Base-by-base conservation (phyloP, 2,888 invertebrate species). In the Cephus sareptanus region DNA sequence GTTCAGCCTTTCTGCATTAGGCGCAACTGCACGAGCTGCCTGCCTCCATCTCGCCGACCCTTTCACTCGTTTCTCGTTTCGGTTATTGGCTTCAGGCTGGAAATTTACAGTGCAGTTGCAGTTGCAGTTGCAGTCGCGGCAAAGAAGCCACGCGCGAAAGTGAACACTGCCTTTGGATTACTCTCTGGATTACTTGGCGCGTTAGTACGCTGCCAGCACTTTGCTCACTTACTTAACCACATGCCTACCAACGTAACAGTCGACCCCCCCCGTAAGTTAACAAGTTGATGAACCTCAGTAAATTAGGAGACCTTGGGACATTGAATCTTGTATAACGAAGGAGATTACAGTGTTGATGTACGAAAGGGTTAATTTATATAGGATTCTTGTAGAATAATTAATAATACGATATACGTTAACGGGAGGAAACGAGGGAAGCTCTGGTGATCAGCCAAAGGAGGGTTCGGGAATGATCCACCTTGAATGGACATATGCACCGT, bases 401-500 rank as follows among this genome's bases (percentile, higher is more conserved):
- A 56, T 23, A 56, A 56, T 56, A 56, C 9, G 56, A 56, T 23
- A 2, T 56, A 56, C 0, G 15, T 56, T 9, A 23, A 9, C 80
- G 68, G 6, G 0, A 9, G 23, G 0, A 1, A 6, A 9, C 40
- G 0, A 9, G 56, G 2, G 56, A 23, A 23, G 56, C 23, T 23
- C 6, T 3, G 6, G 1, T 56, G 23, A 15, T 56, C 15, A 56
- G 15, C 15, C 15, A 40, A 40, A 30, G 30, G 0, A n/a, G 30
- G 30, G 15, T 40, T 40, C 15, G 15, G 40, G 40, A 23, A 56
- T 23, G 40, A 56, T 56, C 40, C 23, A 56, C 23, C 40, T 23
- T 23, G 56, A 56, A 23, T 23, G 9, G 9, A 23, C 23, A 84
- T 85, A 85, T 86, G 88, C 87, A 87, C 87, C 84, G 82, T 83